Percentiles rank a stretch among this genome's conserved stretches.
phyloP scores from a whole-genome alignment of 2,113 vertebrate species.

The Anhinga rufa region DNA sequence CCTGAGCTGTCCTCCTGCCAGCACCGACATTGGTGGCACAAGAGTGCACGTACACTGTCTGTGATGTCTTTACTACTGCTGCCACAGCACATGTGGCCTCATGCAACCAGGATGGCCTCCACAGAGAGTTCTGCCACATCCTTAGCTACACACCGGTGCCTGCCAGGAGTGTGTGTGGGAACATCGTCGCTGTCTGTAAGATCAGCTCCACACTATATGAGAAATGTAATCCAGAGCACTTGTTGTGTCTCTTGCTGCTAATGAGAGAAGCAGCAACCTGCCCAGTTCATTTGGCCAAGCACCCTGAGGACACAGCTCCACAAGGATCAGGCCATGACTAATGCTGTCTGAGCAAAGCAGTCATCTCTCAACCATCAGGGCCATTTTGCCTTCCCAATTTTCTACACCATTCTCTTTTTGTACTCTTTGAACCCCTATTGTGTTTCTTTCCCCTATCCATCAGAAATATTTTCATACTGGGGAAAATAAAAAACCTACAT shows the following conservation, averaged over 20 bases:
- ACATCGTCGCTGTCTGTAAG: not conserved
- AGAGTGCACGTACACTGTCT: accelerated
- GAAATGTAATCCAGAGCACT: not conserved
- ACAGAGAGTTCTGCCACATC: not conserved
- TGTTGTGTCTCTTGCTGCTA: not conserved
- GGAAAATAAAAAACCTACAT: not conserved
- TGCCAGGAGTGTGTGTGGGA: not conserved
- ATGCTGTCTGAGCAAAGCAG: not conserved
- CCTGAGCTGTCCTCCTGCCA: not conserved
- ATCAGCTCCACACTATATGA: not conserved
- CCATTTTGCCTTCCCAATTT: not conserved
- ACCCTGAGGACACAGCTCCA: not conserved
- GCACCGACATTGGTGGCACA: not conserved
- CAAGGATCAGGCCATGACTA: not conserved
- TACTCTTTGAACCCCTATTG: not conserved
- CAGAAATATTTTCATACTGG: not conserved
- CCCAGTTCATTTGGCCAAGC: not conserved
- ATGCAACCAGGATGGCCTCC: not conserved
- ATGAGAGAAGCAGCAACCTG: not conserved
- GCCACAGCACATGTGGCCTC: not conserved
- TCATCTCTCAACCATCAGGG: not conserved
- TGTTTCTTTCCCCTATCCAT: not conserved
- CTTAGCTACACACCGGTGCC: not conserved
- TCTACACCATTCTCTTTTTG: not conserved
- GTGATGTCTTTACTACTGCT: not conserved